Conservation (phyloP, 2,797 vertebrate genomes). For the Enteromius fasciolatus region DNA sequence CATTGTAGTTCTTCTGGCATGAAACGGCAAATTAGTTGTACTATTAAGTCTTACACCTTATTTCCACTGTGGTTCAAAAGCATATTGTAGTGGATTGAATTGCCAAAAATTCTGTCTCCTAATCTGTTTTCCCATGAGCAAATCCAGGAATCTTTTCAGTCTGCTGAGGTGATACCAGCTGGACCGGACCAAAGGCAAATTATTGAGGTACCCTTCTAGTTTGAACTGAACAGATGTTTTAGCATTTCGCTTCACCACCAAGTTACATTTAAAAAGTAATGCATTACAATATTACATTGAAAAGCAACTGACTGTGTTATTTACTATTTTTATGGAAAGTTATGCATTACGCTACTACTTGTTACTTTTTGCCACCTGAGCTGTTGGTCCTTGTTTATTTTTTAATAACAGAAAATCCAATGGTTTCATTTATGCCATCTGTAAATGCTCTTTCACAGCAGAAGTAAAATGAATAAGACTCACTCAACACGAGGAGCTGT, state of each 20-base stretch:
- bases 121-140: constrained; percentile 27
- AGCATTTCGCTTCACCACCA: background rate
- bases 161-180: constrained; percentile 38
- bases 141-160: constrained; percentile 31
- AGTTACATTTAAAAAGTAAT: background rate
- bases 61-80: constrained; percentile 31
- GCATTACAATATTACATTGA: background rate
- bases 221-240: constrained; percentile 7
- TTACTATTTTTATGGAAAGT: background rate
- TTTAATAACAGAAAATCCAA: background rate
- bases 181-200: constrained; percentile 13
- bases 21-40: constrained; percentile 21
- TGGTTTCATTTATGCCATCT: background rate
- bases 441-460: background rate
- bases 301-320: background rate
- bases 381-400: background rate
- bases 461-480: background rate
- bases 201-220: constrained; percentile 14
- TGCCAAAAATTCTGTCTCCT: constrained; percentile 11
- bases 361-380: background rate
- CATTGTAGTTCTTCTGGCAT: constrained; percentile 29
- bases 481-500: background rate
- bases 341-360: background rate
- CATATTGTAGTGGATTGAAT: constrained; percentile 2
- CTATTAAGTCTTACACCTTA: constrained; percentile 38